Percentiles rank a stretch among this genome's conserved stretches.
These are phyloP conservation scores for Ophiothrix spiculata DNA, from an alignment of 35 echinoderm and acorn worm genomes.

Conservation along the genomic window DNA sequence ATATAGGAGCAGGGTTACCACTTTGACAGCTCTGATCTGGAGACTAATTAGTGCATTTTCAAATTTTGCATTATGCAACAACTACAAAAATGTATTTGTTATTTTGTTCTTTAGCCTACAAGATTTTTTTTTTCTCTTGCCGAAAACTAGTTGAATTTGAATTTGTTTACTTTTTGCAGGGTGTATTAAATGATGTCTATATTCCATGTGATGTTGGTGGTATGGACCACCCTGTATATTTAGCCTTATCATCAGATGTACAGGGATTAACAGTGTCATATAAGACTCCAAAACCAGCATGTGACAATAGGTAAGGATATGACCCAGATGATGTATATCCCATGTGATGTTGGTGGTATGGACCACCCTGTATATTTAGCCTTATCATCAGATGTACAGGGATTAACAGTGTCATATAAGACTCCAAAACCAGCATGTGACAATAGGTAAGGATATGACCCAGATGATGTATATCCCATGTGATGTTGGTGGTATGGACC, in stretches of 20 bases:
- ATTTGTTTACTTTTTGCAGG: no score
- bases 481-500: slow-evolving; percentile 62
- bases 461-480: no score
- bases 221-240: slow-evolving; percentile 61
- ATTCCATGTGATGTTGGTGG: slow-evolving; percentile 79
- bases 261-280: slow-evolving; percentile 80
- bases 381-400: slow-evolving; percentile 61
- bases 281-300: slow-evolving; percentile 18
- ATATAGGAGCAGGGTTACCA: no score
- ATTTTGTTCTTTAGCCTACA: no score
- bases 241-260: slow-evolving; percentile 59
- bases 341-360: slow-evolving; percentile 83
- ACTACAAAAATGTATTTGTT: no score
- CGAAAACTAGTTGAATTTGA: no score
- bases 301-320: slow-evolving; percentile 7
- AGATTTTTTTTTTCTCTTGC: no score
- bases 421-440: slow-evolving; percentile 22
- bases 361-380: slow-evolving; percentile 51
- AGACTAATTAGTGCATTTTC: no score
- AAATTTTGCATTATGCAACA: no score
- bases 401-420: slow-evolving; percentile 69
- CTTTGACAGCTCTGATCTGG: no score
- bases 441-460: slow-evolving; percentile 2
- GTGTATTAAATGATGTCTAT: slow-evolving; percentile 48
- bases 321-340: no score